These are phyloP conservation scores for Lordiphosa stackelbergi DNA, from an alignment of 1,140 invertebrate species.

Conservation along the genomic window DNA sequence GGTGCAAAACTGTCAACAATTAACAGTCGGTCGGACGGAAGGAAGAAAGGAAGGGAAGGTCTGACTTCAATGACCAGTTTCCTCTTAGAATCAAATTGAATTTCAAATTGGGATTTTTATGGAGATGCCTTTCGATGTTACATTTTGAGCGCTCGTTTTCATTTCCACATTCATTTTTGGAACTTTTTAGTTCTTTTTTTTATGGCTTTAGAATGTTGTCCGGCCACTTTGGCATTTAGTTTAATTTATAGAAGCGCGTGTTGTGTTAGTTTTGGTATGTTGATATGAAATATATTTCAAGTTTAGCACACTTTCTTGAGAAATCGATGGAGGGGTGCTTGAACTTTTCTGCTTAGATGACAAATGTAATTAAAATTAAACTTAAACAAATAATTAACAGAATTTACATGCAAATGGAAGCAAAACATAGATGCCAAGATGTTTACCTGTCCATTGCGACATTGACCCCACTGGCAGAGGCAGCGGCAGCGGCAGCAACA, in stretches of 20 bases:
- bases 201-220: constrained; percentile 71
- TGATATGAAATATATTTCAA: not conserved
- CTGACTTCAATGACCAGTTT: not conserved
- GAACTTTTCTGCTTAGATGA: constrained; percentile 3
- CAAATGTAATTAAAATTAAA: constrained; percentile 28
- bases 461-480: constrained; percentile 63
- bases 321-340: not conserved
- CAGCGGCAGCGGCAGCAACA: constrained; percentile 19
- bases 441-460: constrained; percentile 54
- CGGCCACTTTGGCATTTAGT: constrained; percentile 60
- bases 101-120: constrained; percentile 20
- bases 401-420: not conserved
- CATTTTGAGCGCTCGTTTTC: constrained; percentile 33
- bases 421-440: constrained; percentile 19
- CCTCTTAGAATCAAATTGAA: not conserved
- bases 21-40: constrained; percentile 19
- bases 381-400: not conserved
- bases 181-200: constrained; percentile 49
- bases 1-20: constrained; percentile 33
- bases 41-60: not conserved
- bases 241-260: constrained; percentile 62
- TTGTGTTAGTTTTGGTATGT: constrained; percentile 33
- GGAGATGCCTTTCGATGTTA: constrained; percentile 22
- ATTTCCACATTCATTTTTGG: constrained; percentile 52
- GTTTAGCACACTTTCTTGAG: not conserved